phyloP scores from a whole-genome alignment of 2,113 vertebrate genomes.

The Scolopax mira region DNA sequence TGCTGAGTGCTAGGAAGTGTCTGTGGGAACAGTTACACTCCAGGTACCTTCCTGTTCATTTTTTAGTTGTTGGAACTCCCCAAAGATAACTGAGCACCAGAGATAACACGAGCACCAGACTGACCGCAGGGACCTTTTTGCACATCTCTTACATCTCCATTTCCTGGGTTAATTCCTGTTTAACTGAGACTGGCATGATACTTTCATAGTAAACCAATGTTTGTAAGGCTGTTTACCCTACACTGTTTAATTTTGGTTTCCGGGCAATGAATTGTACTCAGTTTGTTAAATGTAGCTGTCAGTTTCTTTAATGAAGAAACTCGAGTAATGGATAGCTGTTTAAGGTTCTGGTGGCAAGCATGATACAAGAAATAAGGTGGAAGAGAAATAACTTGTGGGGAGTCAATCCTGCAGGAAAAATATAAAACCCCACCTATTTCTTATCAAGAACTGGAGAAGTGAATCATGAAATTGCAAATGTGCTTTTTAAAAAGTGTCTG shows the following conservation, averaged over 20 bases:
- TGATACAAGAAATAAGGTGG: neutral
- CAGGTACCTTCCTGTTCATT: neutral
- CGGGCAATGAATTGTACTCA: neutral
- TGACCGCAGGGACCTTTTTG: neutral
- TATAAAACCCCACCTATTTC: fast-evolving
- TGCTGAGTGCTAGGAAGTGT: neutral
- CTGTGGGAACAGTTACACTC: neutral
- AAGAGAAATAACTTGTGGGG: neutral
- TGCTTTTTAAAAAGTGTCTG: neutral
- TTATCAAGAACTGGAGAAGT: neutral
- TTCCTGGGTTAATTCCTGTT: neutral
- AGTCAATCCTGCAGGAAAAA: neutral
- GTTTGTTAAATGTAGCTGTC: neutral
- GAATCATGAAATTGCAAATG: neutral
- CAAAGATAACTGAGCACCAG: neutral
- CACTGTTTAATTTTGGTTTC: neutral
- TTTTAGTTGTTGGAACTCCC: neutral
- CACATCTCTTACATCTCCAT: neutral
- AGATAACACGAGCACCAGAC: neutral
- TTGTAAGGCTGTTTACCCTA: neutral
- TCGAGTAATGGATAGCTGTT: fast-evolving
- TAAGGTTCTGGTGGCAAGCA: neutral
- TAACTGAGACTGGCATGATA: neutral
- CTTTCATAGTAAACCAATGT: neutral
- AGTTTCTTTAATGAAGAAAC: neutral